These are phyloP conservation scores for Metellina segmentata DNA, from an alignment of 2,888 invertebrate species.

Conservation along the genomic window DNA sequence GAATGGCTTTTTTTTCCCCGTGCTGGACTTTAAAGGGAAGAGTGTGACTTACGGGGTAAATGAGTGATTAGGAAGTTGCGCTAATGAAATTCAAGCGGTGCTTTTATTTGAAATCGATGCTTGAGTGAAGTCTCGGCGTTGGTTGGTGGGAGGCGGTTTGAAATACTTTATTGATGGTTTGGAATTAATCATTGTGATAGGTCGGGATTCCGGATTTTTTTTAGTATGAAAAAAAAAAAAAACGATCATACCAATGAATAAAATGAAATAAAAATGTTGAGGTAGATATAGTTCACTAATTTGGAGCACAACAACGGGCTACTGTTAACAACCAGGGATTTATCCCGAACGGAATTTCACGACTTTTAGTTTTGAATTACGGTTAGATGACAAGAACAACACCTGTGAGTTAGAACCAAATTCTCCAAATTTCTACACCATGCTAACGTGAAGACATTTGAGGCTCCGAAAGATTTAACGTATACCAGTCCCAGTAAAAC, in stretches of 20 bases:
- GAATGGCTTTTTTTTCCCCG: conserved; percentile 9
- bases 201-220: neutral
- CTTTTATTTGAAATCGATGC: conserved; percentile 24
- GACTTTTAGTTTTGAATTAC: no score
- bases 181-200: neutral
- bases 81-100: conserved; percentile 27
- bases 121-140: neutral
- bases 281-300: no score
- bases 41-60: neutral
- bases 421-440: no score
- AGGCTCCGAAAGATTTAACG: no score
- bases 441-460: no score
- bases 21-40: neutral
- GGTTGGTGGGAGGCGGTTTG: neutral
- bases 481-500: no score
- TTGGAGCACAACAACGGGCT: no score
- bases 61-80: conserved; percentile 18
- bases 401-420: no score
- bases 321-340: no score
- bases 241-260: neutral
- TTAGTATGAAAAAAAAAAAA: neutral
- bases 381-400: no score
- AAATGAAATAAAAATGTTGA: no score
- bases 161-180: neutral
- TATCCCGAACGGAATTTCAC: no score